Percentiles rank a stretch among this genome's conserved stretches.
Evolutionary conservation across 2,888 invertebrate species (phyloP).

Genomic region (Caenorhabditis panamensis): DNA sequence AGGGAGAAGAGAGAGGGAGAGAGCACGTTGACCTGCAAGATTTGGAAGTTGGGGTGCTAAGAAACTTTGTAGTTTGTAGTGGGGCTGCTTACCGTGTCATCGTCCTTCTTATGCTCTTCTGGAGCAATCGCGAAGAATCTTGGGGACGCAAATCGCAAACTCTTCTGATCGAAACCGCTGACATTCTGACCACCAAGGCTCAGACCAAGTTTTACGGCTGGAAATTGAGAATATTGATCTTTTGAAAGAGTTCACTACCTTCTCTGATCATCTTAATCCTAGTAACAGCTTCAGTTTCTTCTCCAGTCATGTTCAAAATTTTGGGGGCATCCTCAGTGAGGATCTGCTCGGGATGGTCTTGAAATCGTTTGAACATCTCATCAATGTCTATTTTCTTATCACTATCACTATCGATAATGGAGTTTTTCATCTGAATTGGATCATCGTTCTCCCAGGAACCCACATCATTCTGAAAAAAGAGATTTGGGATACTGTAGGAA

Average conservation of each 20-base stretch:
- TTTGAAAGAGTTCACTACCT: background rate
- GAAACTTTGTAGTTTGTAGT: too few species aligned
- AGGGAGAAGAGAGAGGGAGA: conserved; percentile 76
- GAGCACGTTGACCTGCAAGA: conserved; percentile 72
- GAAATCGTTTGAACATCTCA: conserved; percentile 34
- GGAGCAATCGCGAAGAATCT: conserved; percentile 73
- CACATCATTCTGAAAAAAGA: conserved; percentile 19
- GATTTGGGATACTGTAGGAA: too few species aligned
- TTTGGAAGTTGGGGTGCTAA: background rate
- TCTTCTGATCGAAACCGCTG: conserved; percentile 60
- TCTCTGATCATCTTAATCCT: conserved; percentile 53
- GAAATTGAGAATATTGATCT: conserved; percentile 2
- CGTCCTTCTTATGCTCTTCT: conserved; percentile 67
- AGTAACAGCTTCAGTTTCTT: conserved; percentile 37
- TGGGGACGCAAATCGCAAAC: conserved; percentile 68
- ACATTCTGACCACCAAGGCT: conserved; percentile 66
- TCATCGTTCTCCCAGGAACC: conserved; percentile 33
- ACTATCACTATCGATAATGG: background rate
- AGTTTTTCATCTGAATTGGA: conserved; percentile 23
- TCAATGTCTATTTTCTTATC: conserved; percentile 1
- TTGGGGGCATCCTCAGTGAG: conserved; percentile 33
- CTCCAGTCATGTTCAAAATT: conserved; percentile 45
- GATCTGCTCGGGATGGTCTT: conserved; percentile 54
- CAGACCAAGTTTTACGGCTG: conserved; percentile 67
- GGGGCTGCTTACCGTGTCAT: conserved; percentile 61